phyloP scores from a whole-genome alignment of 2,888 invertebrate genomes.

The Athalia circularis region DNA sequence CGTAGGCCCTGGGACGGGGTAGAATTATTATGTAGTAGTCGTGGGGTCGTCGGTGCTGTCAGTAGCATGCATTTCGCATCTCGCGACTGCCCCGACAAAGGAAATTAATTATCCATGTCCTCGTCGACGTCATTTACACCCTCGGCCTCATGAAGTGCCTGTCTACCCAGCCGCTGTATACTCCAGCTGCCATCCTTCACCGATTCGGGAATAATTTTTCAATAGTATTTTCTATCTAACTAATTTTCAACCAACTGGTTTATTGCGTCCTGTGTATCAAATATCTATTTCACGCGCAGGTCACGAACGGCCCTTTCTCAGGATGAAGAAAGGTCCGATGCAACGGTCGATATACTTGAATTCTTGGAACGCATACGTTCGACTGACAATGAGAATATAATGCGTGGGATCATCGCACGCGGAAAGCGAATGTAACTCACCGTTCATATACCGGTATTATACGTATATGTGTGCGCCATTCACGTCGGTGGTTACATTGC shows the following conservation, averaged over 20 bases:
- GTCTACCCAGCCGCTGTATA: not conserved
- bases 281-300: not conserved
- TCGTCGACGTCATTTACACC: constrained; percentile 42
- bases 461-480: not conserved
- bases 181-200: constrained; percentile 28
- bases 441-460: constrained; percentile 8
- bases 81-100: constrained; percentile 45
- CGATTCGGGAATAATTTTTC: constrained; percentile 33
- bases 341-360: too few species aligned
- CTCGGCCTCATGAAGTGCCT: constrained; percentile 16
- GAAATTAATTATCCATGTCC: constrained; percentile 48
- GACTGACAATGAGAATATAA: too few species aligned
- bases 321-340: too few species aligned
- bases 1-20: not conserved
- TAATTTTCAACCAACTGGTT: not conserved
- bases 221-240: not conserved
- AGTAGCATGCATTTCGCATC: constrained; percentile 44
- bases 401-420: not conserved
- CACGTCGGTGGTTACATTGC: constrained; percentile 9
- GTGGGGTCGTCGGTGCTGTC: constrained; percentile 43
- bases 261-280: not conserved
- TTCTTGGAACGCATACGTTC: too few species aligned
- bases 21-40: constrained; percentile 39
- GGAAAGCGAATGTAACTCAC: constrained; percentile 4
- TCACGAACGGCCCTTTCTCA: too few species aligned